Base-by-base conservation (phyloP, 1,140 invertebrate genomes). In the Tribolium madens region DNA sequence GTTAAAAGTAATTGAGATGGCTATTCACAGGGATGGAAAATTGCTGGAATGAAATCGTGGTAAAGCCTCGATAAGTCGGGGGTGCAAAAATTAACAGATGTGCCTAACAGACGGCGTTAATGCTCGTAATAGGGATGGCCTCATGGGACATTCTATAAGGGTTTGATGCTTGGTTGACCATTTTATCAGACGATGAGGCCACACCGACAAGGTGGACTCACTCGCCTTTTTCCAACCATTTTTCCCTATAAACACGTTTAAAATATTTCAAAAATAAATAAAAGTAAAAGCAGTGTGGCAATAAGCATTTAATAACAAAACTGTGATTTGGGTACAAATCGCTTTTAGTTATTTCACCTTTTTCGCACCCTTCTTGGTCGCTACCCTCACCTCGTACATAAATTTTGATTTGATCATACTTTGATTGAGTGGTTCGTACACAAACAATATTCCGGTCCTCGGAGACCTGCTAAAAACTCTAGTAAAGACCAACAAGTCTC, bases 21-120 rank as follows among this genome's bases (percentile, higher is more conserved):
- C 60, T 74, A 21, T 46, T n/a, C n/a, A 14, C 13, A 53, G 10
- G 74, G 53, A 50, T 47, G 21, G 26, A 64, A 13, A 10, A 9
- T 18, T 33, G 52, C 57, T 72, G 75, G 75, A 75, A 80, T 79
- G 57, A 79, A 78, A 80, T 80, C 60, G 73, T 79, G 74, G 74
- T 76, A 77, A 31, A 26, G 42, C 26, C 46, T 46, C 64, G 36
- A 77, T 50, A 75, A 76, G 50, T 53, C n/a, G 52, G 80, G 82
- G 83, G 84, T 81, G 83, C 82, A 85, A 83, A 83, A 85, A 85
- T 85, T 84, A 85, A 85, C 84, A 85, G 84, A 85, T 85, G 84
- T 82, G 84, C 82, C 80, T 79, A 81, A 82, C 83, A 84, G 84
- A 84, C 83, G 83, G 80, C 80, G 81, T 80, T 81, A 81, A 82